Conservation (phyloP, 2,113 vertebrate genomes). For the Atrichornis clamosus region DNA sequence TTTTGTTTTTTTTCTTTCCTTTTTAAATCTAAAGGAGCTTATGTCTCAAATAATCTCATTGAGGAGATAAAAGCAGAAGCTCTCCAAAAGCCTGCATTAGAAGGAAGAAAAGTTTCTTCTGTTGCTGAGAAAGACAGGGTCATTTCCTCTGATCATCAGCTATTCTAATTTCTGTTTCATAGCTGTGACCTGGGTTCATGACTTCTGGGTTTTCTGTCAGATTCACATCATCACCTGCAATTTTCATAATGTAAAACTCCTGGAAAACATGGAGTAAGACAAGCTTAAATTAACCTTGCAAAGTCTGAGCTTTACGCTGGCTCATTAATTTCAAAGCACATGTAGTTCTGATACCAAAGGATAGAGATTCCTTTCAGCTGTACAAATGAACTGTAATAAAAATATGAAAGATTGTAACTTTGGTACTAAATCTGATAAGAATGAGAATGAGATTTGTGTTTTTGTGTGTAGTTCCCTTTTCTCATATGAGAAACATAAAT, state of each 20-base stretch:
- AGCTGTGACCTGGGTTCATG: background rate
- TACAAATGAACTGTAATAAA: background rate
- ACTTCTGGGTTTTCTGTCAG: background rate
- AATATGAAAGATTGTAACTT: background rate
- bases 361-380: background rate
- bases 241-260: constrained; percentile 34
- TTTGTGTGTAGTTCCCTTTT: background rate
- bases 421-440: background rate
- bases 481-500: background rate
- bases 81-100: background rate
- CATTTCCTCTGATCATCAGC: constrained; percentile 25
- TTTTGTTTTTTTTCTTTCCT: background rate
- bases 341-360: background rate
- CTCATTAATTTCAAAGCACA: constrained; percentile 18
- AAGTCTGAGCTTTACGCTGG: background rate
- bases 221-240: constrained; percentile 18
- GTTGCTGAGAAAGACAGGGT: background rate
- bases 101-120: background rate
- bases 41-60: background rate
- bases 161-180: constrained; percentile 3
- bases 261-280: background rate
- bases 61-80: background rate
- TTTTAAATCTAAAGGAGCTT: background rate
- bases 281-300: constrained; percentile 8
- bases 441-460: background rate